phyloP scores from a whole-genome alignment of 2,797 vertebrate genomes.

The Labeo calbasu region DNA sequence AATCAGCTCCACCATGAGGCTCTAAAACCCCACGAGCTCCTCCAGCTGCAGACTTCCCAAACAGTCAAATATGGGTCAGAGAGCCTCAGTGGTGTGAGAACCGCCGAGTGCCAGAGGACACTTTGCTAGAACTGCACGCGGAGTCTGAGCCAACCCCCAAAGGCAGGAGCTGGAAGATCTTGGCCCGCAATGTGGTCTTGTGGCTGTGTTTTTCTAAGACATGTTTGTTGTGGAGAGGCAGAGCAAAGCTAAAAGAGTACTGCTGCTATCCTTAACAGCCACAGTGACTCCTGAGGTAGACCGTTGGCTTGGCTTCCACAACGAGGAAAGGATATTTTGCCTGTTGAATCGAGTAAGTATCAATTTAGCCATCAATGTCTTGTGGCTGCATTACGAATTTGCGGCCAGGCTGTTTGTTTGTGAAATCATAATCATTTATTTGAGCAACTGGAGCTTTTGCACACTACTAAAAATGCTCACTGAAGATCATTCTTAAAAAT shows the following conservation, averaged over 20 bases:
- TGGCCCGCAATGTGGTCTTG: constrained; percentile 52
- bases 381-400: constrained; percentile 43
- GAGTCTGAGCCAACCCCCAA: constrained; percentile 44
- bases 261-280: constrained; percentile 54
- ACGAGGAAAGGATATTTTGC: constrained; percentile 50
- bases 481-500: constrained; percentile 32
- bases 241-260: constrained; percentile 46
- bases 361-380: constrained; percentile 58
- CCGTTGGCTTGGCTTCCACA: constrained; percentile 45
- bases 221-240: constrained; percentile 57
- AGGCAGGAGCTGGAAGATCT: constrained; percentile 38
- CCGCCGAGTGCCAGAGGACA: constrained; percentile 35
- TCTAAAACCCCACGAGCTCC: constrained; percentile 7
- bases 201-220: constrained; percentile 55
- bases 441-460: constrained; percentile 22
- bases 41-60: constrained; percentile 44
- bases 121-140: constrained; percentile 36
- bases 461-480: constrained; percentile 31
- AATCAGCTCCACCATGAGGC: constrained; percentile 32
- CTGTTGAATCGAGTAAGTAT: constrained; percentile 45
- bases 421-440: constrained; percentile 49
- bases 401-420: constrained; percentile 46
- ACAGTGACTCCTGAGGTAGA: constrained; percentile 55
- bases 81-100: constrained; percentile 44
- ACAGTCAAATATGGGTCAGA: constrained; percentile 50